Evolutionary conservation across 2,113 vertebrate species (phyloP).

Genomic region (Petrocephalus microphthalmus): DNA sequence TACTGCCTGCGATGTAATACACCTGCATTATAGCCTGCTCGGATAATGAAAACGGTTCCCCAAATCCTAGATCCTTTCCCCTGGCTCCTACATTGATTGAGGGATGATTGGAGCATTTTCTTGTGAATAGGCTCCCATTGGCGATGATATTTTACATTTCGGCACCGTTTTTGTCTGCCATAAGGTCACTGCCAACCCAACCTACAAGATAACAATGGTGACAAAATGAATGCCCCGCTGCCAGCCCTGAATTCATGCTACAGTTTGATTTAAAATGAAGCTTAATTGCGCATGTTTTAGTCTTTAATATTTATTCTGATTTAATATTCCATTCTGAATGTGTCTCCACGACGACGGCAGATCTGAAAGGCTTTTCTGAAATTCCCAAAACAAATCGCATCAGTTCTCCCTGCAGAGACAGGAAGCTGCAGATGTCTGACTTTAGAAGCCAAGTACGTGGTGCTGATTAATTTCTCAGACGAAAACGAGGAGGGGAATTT

Average conservation of each 20-base stretch:
- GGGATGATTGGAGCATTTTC: not conserved
- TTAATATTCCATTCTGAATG: conserved; percentile 1
- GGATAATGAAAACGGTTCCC: not conserved
- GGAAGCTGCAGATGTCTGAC: not conserved
- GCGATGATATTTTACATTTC: not conserved
- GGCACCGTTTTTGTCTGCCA: not conserved
- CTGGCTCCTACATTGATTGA: not conserved
- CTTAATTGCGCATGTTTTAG: not conserved
- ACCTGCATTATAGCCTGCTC: not conserved
- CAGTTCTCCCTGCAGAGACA: not conserved
- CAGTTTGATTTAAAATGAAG: not conserved
- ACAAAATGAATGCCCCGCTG: not conserved
- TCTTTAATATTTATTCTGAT: conserved; percentile 1
- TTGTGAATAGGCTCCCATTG: not conserved
- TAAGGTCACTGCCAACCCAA: not conserved
- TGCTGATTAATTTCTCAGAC: not conserved
- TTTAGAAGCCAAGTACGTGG: not conserved
- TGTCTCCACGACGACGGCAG: not conserved
- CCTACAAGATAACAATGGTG: not conserved
- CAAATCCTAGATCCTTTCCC: not conserved
- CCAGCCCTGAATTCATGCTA: not conserved
- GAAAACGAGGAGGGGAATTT: not conserved
- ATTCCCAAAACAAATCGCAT: not conserved
- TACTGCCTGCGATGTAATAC: not conserved
- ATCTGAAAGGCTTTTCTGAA: not conserved